These are phyloP conservation scores for Stichodactyla helianthus DNA, from an alignment of 64 coral and sea anemone species.

Conservation along the genomic window DNA sequence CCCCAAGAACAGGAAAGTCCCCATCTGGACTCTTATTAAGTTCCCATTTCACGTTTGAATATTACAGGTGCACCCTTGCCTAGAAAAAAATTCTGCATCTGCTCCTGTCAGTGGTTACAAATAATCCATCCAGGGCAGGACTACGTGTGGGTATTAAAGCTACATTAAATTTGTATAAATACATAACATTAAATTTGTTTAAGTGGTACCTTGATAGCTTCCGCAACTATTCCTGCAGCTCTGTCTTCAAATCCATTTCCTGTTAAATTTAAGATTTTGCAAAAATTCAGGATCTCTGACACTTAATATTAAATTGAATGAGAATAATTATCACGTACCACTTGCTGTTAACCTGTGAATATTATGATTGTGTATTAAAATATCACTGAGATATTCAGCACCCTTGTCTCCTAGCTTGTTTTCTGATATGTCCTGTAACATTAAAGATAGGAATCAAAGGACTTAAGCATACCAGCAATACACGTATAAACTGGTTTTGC, in stretches of 20 bases:
- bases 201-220: conserved; percentile 67
- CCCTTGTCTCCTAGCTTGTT: conserved; percentile 79
- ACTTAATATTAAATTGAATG: no score
- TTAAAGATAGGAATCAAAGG: not conserved
- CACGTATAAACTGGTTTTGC: no score
- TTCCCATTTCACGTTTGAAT: no score
- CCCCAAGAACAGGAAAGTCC: no score
- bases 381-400: conserved; percentile 76
- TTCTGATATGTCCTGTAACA: conserved; percentile 84
- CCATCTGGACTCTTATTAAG: no score
- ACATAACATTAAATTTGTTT: no score
- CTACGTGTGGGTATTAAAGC: no score
- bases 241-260: conserved; percentile 96
- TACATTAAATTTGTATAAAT: no score
- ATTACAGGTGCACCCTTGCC: no score
- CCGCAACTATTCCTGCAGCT: conserved; percentile 71
- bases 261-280: conserved; percentile 11
- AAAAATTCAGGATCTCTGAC: not conserved
- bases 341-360: conserved; percentile 69
- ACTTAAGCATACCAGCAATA: no score
- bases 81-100: no score
- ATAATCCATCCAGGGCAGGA: no score
- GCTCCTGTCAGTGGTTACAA: not conserved
- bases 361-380: conserved; percentile 79
- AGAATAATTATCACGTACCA: conserved; percentile 45